Conservation (phyloP, 2,888 invertebrate genomes). For the Tiphia femorata region DNA sequence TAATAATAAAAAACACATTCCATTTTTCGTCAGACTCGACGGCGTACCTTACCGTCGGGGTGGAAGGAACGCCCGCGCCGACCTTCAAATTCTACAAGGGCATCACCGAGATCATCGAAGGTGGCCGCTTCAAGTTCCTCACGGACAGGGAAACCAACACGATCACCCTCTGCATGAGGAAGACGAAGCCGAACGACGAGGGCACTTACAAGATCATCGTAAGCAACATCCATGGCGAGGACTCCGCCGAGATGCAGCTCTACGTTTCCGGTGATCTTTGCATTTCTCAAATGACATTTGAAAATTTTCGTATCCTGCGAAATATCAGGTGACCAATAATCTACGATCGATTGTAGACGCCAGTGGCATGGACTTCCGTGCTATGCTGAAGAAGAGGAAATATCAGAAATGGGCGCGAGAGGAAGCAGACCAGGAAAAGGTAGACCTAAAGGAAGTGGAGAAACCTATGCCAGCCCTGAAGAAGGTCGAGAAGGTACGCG, state of each 20-base stretch:
- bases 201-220: conserved; percentile 94
- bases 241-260: conserved; percentile 94
- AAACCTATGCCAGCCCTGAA: conserved; percentile 88
- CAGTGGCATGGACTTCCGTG: conserved; percentile 98
- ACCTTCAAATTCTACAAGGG: conserved; percentile 97
- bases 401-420: conserved; percentile 94
- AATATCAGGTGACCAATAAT: too few species aligned
- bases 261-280: conserved; percentile 88
- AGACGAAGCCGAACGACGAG: conserved; percentile 97
- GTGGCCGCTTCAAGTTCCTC: conserved; percentile 94
- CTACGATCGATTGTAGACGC: conserved; percentile 83
- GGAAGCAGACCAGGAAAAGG: conserved; percentile 93
- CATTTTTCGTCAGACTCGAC: conserved; percentile 77
- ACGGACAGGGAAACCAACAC: conserved; percentile 95
- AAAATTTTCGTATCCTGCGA: too few species aligned
- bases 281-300: conserved; percentile 1
- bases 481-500: conserved; percentile 92
- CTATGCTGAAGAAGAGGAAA: conserved; percentile 96
- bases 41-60: conserved; percentile 91
- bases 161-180: conserved; percentile 94
- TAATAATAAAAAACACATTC: too few species aligned
- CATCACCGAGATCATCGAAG: conserved; percentile 92
- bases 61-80: conserved; percentile 95
- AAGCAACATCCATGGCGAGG: conserved; percentile 94
- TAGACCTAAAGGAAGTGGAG: conserved; percentile 91